Base-by-base conservation (phyloP, 2,113 vertebrate species). In the Anoura caudifer region DNA sequence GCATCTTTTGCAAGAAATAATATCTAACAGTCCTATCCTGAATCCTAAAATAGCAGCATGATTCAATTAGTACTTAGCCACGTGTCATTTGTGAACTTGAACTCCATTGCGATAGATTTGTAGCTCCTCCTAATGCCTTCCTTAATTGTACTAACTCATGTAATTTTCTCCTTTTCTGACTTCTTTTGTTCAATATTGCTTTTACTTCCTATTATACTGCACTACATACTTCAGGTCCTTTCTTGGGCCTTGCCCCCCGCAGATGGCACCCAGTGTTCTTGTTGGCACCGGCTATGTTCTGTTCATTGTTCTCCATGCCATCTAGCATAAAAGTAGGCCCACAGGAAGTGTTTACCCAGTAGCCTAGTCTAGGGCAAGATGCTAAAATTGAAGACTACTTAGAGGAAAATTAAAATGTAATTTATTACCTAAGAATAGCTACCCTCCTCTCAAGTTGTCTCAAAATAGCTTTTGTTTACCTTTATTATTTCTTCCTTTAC, bases 341-440 rank as follows among this genome's bases (percentile, higher is more conserved):
- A 52, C 2, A 83, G 50, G 45, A 91, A 70, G 12, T 56, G 15
- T 86, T 95, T 95, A 65, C 41, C 47, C 26, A 47, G 20, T 75
- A 96, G 61, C 75, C 33, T 81, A 65, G 12, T 65, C 47, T 75
- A 91, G 82, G 73, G 63, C 41, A 95, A 59, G 77, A 52, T 92
- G 56, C 56, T 95, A 69, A 86, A 93, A 94, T 83, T 86, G 63
- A 91, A 91, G 96, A 95, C 85, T 79, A 88, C 91, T 95, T 95
- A 84, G 1, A 91, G 38, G 75, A 92, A 92, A 96, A 93, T 97
- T 97, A 96, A 97, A 97, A 84, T 95, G 97, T 96, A 97, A 96
- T 94, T 92, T 97, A 97, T 97, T 95, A 96, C 95, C 82, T 95
- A 94, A 96, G 92, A 86, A 52, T 86, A 76, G 79, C 95, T 97